These are phyloP conservation scores for Machimus rusticus DNA, from an alignment of 2,888 invertebrate species.

Conservation along the genomic window DNA sequence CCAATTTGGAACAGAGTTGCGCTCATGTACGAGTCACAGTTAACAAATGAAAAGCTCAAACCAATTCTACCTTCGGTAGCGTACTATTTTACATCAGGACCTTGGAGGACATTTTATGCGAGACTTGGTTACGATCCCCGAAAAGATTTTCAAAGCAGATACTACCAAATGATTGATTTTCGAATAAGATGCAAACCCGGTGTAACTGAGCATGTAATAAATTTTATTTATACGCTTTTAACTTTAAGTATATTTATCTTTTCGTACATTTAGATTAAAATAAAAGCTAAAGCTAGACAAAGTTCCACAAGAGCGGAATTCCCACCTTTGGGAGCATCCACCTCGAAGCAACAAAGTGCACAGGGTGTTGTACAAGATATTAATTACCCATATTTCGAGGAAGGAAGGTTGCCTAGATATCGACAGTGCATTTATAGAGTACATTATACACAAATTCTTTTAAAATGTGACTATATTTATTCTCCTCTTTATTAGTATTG, in stretches of 20 bases:
- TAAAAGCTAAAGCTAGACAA: constrained; percentile 30
- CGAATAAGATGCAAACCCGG: constrained; percentile 64
- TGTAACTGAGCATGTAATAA: constrained; percentile 56
- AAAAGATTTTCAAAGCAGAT: constrained; percentile 76
- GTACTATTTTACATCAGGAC: constrained; percentile 87
- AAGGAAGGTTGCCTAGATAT: constrained; percentile 79
- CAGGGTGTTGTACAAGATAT: constrained; percentile 55
- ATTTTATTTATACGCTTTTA: not conserved
- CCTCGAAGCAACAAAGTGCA: not conserved
- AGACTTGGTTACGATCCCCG: constrained; percentile 92
- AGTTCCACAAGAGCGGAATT: not conserved
- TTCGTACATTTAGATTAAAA: constrained; percentile 35
- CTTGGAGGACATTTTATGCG: constrained; percentile 93
- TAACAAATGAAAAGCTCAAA: constrained; percentile 72
- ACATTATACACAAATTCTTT: constrained; percentile 42
- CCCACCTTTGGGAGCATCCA: not conserved
- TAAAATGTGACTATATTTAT: not conserved
- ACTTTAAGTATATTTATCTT: not conserved
- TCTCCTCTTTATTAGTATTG: constrained; percentile 68
- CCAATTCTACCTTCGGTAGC: constrained; percentile 83
- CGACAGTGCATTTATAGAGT: constrained; percentile 92
- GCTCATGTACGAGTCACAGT: constrained; percentile 71
- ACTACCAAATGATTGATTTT: constrained; percentile 90
- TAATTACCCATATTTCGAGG: constrained; percentile 67
- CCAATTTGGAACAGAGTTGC: constrained; percentile 91